A percentile compares a stretch with the other conserved stretches of the same genome.
Evolutionary conservation across 1,140 invertebrate species (phyloP).

Genomic region (Sitobion miscanthi): DNA sequence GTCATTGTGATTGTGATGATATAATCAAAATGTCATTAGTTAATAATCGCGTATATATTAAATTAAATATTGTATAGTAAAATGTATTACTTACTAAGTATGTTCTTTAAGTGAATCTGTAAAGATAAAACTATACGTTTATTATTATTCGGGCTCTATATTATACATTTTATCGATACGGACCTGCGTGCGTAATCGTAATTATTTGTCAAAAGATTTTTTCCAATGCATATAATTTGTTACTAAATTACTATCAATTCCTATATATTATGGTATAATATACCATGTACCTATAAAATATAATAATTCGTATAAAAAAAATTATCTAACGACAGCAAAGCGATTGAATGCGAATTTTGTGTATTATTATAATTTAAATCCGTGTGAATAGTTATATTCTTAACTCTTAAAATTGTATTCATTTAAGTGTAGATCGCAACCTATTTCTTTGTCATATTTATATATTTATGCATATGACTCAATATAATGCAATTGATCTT

Average conservation of each 20-base stretch:
- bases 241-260: not conserved
- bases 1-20: not conserved
- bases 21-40: not conserved
- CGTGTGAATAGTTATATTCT: not conserved
- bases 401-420: not conserved
- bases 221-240: not conserved
- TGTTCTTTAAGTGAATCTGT: not conserved
- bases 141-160: not conserved
- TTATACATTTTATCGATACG: not conserved
- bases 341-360: not conserved
- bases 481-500: no score
- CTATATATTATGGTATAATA: not conserved
- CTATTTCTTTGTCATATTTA: no score
- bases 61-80: not conserved
- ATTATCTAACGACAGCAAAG: not conserved
- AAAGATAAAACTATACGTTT: not conserved
- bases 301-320: not conserved
- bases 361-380: not conserved
- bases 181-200: not conserved
- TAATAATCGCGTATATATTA: not conserved
- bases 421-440: no score
- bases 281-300: not conserved
- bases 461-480: no score
- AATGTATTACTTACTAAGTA: not conserved
- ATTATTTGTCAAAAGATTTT: not conserved